Conservation (phyloP, 2,113 vertebrate species). For the Macrotis lagotis region DNA sequence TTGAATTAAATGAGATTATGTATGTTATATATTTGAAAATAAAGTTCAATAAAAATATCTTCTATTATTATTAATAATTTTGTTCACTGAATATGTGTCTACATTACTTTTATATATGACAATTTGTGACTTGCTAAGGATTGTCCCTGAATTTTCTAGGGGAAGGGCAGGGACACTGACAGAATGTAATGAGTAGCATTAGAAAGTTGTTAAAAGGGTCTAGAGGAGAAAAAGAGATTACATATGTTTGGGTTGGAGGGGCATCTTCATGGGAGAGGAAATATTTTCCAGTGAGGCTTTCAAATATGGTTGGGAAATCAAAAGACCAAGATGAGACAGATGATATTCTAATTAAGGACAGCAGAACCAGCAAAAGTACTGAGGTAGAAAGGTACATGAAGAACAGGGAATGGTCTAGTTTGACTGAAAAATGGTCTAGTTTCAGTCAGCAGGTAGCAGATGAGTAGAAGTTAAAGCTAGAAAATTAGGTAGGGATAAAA, state of each 20-base stretch:
- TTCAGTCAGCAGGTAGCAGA: neutral
- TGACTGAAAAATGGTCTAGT: neutral
- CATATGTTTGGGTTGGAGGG: too few species aligned
- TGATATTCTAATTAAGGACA: too few species aligned
- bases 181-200: too few species aligned
- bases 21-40: neutral
- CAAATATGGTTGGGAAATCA: too few species aligned
- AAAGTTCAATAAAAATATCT: neutral
- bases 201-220: too few species aligned
- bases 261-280: too few species aligned
- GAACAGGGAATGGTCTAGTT: neutral
- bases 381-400: too few species aligned
- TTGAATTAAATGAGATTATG: neutral
- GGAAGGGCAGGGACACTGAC: too few species aligned
- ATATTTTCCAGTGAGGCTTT: too few species aligned
- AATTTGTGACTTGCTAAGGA: conserved; percentile 58
- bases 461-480: neutral
- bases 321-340: too few species aligned
- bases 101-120: conserved; percentile 29
- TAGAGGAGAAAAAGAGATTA: too few species aligned
- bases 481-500: neutral
- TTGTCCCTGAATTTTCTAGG: conserved; percentile 63
- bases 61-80: neutral
- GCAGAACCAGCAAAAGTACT: too few species aligned
- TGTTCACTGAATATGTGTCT: conserved; percentile 51